Evolutionary conservation across 2,888 invertebrate species (phyloP).

Genomic region (Melinopterus prodromus): DNA sequence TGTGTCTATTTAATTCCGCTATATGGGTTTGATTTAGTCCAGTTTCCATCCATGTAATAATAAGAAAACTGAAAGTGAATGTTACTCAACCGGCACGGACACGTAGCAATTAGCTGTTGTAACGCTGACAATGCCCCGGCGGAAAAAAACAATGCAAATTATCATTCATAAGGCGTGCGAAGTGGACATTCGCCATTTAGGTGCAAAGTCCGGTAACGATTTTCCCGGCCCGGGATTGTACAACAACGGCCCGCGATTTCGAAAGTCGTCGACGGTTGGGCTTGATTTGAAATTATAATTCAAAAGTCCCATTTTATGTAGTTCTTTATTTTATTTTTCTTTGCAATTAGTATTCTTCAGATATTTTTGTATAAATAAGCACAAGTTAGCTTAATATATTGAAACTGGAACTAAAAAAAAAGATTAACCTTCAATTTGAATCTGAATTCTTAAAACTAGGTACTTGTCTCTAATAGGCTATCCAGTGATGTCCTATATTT

Average conservation of each 20-base stretch:
- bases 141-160: background rate
- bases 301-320: too few relatives aligned
- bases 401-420: too few relatives aligned
- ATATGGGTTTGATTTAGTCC: background rate
- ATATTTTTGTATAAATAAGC: too few relatives aligned
- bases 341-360: too few relatives aligned
- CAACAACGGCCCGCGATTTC: background rate
- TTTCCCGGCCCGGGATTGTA: background rate
- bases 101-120: constrained; percentile 4
- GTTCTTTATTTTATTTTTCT: too few relatives aligned
- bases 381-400: too few relatives aligned
- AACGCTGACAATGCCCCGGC: background rate
- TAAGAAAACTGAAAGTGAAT: background rate
- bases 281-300: too few relatives aligned
- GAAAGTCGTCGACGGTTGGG: too few relatives aligned
- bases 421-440: too few relatives aligned
- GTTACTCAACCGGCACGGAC: background rate
- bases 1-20: background rate
- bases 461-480: too few relatives aligned
- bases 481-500: too few relatives aligned
- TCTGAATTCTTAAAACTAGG: too few relatives aligned
- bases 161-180: constrained; percentile 4
- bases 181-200: background rate
- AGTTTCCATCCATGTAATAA: background rate
- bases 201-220: background rate